These are phyloP conservation scores for Tipula lateralis DNA, from an alignment of 2,888 invertebrate genomes.

Conservation along the genomic window DNA sequence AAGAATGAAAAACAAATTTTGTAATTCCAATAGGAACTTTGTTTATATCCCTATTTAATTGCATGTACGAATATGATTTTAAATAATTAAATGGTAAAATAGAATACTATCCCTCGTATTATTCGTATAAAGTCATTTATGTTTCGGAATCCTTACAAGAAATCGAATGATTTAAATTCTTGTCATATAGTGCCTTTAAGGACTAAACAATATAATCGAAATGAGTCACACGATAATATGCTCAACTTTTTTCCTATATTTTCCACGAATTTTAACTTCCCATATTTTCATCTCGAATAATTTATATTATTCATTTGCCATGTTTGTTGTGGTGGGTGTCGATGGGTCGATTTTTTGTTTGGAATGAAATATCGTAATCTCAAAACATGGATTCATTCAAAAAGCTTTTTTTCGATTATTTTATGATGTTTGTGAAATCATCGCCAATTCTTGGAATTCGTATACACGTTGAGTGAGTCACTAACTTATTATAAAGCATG, in stretches of 20 bases:
- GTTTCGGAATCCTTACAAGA: not conserved
- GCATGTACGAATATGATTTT: not conserved
- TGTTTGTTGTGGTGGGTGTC: not conserved
- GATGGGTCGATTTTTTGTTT: not conserved
- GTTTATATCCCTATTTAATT: not conserved
- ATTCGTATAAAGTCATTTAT: not conserved
- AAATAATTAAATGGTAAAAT: not conserved
- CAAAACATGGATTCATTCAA: not conserved
- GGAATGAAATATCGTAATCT: not conserved
- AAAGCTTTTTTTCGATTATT: conserved; percentile 7
- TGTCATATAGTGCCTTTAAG: not conserved
- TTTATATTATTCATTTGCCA: not conserved
- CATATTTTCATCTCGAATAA: not conserved
- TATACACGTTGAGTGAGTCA: not conserved
- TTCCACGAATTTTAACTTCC: not conserved
- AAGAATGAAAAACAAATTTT: not conserved
- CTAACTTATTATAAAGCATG: not conserved
- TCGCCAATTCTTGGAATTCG: not conserved
- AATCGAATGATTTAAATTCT: not conserved
- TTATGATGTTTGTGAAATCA: conserved; percentile 9
- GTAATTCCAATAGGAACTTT: not conserved
- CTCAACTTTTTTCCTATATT: not conserved
- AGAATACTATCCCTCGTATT: not conserved
- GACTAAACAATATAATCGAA: not conserved
- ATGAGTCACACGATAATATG: not conserved